These are phyloP conservation scores for Scelioninae gen. 1 DNA, from an alignment of 2,888 invertebrate species.

Conservation along the genomic window DNA sequence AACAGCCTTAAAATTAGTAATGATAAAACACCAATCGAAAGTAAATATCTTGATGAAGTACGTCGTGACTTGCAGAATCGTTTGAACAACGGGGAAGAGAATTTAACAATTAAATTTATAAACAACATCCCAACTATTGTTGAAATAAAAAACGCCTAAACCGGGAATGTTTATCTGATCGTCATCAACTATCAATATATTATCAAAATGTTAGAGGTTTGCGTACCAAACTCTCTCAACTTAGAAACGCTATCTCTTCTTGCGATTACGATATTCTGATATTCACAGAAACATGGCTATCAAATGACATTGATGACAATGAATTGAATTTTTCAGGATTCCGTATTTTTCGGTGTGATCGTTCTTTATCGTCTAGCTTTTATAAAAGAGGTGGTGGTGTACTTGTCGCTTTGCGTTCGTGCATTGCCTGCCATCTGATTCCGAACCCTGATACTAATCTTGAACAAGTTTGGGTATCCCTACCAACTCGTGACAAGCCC, in stretches of 20 bases:
- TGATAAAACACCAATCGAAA: background rate
- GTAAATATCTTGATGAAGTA: background rate
- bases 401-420: background rate
- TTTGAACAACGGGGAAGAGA: background rate
- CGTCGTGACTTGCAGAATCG: background rate
- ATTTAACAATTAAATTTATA: background rate
- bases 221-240: background rate
- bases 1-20: conserved; percentile 16
- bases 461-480: background rate
- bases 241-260: background rate
- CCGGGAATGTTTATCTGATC: background rate
- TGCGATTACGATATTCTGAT: background rate
- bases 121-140: background rate
- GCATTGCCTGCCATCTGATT: background rate
- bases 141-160: background rate
- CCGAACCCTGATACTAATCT: background rate
- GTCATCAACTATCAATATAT: background rate
- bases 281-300: background rate
- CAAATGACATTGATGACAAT: background rate
- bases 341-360: background rate
- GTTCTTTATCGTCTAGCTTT: background rate
- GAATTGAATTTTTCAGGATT: background rate
- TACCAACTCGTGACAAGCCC: background rate
- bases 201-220: background rate
- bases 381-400: conserved; percentile 12